Evolutionary conservation across 2,888 invertebrate species (phyloP), one percentile per base, ranked within the genome.

Genomic region (Onchidella celtica): DNA sequence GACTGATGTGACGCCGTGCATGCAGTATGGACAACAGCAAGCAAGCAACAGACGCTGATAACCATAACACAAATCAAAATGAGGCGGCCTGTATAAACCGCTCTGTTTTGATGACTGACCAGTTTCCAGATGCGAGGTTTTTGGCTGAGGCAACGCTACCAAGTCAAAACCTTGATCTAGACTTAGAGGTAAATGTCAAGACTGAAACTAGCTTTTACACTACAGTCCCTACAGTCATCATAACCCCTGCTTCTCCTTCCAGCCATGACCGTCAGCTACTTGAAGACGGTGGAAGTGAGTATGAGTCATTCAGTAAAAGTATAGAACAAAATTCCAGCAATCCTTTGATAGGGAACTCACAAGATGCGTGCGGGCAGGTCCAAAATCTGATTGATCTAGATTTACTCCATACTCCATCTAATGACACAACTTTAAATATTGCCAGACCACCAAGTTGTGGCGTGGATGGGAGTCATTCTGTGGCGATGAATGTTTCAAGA

Each of bases 11-110:
- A 76, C 47, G 61, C 61, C 74, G 29, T 9, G 9, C n/a, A 27
- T 17, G 32, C n/a, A 70, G 21, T 29, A 79, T 79, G 79, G 73
- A 79, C 72, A 65, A 34, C 66, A 68, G 47, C 66, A 65, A 79
- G 29, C 40, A 40, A 47, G 29, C 55, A 61, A 11, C 79, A 4
- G 79, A 74, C 36, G 59, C 74, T 27, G 84, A 84, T 68, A 73
- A 84, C 66, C 84, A 84, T 59, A 84, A 84, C 76, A 84, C 79
- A 2, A 84, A 84, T 40, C 84, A 81, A 24, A 84, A 75, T 70
- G 81, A 84, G 29, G 76, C 72, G 27, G 66, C 40, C 17, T 38
- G 38, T 24, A 69, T 38, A 9, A 61, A 69, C 61, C 79, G 27
- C 29, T 29, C 27, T 61, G 66, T 21, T 27, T 21, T 68, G 34